Percentiles rank a stretch among this genome's conserved stretches.
Conservation (phyloP, 35 echinoderm and acorn worm genomes). For the Holothuria glaberrima region DNA sequence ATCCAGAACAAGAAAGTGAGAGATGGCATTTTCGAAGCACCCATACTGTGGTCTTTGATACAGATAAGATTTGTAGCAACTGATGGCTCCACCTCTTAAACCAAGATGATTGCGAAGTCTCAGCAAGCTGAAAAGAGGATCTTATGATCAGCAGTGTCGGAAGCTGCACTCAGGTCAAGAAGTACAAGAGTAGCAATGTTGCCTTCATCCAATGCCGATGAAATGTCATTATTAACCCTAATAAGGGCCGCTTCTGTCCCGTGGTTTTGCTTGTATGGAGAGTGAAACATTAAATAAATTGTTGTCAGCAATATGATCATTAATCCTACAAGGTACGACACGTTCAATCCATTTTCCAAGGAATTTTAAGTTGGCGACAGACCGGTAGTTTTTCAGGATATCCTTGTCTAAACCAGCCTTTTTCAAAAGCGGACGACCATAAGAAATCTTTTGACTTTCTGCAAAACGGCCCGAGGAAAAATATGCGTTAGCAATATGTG, state of each 20-base stretch:
- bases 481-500: constrained; percentile 58
- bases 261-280: constrained; percentile 41
- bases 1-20: constrained; percentile 44
- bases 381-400: constrained; percentile 59
- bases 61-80: constrained; percentile 73
- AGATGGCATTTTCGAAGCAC: constrained; percentile 41
- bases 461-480: constrained; percentile 50
- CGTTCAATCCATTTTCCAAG: constrained; percentile 63
- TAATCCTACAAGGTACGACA: constrained; percentile 32
- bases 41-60: constrained; percentile 58
- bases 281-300: constrained; percentile 55
- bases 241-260: constrained; percentile 65
- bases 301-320: constrained; percentile 9
- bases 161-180: too few relatives aligned
- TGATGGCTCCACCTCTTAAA: constrained; percentile 43
- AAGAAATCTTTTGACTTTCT: constrained; percentile 35
- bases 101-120: constrained; percentile 35
- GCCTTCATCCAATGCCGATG: constrained; percentile 46
- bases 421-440: constrained; percentile 55
- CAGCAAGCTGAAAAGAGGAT: constrained; percentile 2
- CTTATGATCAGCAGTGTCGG: constrained; percentile 67
- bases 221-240: constrained; percentile 66
- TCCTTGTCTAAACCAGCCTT: too few relatives aligned
- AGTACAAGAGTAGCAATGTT: constrained; percentile 53
- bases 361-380: constrained; percentile 59